phyloP scores from a whole-genome alignment of 1,140 invertebrate genomes.

The Meloidogyne hapla region DNA sequence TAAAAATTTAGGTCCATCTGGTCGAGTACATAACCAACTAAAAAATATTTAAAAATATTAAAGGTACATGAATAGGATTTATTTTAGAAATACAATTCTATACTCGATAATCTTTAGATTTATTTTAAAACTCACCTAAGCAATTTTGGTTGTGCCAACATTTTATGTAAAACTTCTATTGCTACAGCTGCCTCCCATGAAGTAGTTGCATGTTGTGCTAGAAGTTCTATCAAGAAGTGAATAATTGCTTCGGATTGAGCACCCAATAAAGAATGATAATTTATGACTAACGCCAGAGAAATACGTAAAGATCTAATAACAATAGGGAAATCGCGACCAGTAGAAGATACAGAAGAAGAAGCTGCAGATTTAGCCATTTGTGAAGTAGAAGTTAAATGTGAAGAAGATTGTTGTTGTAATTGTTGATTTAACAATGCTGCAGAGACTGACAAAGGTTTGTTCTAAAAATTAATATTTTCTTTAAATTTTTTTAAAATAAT shows the following conservation, averaged over 20 bases:
- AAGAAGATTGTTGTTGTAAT: conserved; percentile 4
- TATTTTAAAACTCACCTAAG: conserved; percentile 73
- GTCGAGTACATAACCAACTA: conserved; percentile 33
- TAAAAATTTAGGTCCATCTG: conserved; percentile 71
- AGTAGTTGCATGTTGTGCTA: conserved; percentile 88
- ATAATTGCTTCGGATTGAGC: conserved; percentile 98
- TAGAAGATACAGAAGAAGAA: neutral
- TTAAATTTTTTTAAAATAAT: neutral
- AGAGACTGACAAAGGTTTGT: conserved; percentile 16
- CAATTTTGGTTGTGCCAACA: conserved; percentile 82
- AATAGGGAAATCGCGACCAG: conserved; percentile 77
- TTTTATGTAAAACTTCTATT: conserved; percentile 89
- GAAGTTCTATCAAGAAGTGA: conserved; percentile 90
- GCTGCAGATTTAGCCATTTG: neutral
- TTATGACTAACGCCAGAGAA: conserved; percentile 85
- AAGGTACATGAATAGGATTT: conserved; percentile 78
- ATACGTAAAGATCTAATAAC: conserved; percentile 88
- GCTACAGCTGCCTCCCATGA: conserved; percentile 90
- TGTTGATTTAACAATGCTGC: conserved; percentile 19
- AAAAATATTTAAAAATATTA: conserved; percentile 70
- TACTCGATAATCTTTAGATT: no score
- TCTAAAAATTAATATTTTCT: neutral
- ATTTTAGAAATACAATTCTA: no score
- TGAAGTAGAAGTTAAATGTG: neutral
- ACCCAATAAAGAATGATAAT: conserved; percentile 85